phyloP scores from a whole-genome alignment of 2,888 invertebrate genomes.

The Eupithecia abbreviata region DNA sequence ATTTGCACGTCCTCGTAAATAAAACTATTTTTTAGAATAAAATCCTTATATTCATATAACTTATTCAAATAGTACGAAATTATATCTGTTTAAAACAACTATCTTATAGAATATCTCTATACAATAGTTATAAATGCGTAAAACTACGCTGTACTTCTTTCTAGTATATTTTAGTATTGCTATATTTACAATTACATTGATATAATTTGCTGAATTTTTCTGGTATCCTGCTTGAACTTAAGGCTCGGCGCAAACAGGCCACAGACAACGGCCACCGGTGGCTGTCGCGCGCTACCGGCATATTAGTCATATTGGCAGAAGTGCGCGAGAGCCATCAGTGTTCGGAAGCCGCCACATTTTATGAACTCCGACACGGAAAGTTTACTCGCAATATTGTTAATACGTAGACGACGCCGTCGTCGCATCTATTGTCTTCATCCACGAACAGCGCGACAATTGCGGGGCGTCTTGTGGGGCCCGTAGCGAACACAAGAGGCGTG shows the following conservation, averaged over 20 bases:
- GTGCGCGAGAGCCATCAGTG: no score
- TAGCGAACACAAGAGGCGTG: no score
- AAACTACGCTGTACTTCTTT: slow-evolving; percentile 58
- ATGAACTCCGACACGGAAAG: no score
- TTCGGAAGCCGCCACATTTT: no score
- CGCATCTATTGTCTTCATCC: no score
- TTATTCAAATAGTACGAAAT: slow-evolving; percentile 62
- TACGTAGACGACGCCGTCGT: no score
- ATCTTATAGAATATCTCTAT: slow-evolving; percentile 64
- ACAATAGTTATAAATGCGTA: slow-evolving; percentile 68
- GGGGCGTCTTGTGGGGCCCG: no score
- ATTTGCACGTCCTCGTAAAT: slow-evolving; percentile 25
- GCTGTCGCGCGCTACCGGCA: no score
- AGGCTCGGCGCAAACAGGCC: not conserved
- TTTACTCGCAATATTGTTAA: no score
- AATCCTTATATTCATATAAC: slow-evolving; percentile 69
- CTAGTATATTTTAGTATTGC: slow-evolving; percentile 47
- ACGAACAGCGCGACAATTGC: no score
- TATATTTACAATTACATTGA: slow-evolving; percentile 52
- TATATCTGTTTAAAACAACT: slow-evolving; percentile 67
- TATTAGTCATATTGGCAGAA: no score
- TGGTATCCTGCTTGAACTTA: slow-evolving; percentile 18
- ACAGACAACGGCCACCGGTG: no score
- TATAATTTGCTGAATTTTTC: not conserved
- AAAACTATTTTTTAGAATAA: slow-evolving; percentile 52